A percentile compares a stretch with the other conserved stretches of the same genome.
These are phyloP conservation scores for Ischnus inquisitorius DNA, from an alignment of 2,888 invertebrate species.

Conservation along the genomic window DNA sequence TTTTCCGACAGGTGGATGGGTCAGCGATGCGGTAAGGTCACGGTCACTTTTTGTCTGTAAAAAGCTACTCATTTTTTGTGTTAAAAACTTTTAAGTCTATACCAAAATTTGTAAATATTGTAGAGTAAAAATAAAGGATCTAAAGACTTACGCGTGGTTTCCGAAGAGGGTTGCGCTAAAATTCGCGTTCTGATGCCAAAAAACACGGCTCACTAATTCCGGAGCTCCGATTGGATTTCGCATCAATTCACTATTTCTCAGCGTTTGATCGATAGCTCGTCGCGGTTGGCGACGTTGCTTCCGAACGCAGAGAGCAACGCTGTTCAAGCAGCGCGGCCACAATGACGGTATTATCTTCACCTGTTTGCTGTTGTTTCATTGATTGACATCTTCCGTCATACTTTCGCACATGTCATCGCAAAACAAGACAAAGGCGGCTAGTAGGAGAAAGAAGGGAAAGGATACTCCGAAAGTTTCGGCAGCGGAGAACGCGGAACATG, in stretches of 20 bases:
- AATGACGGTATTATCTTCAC: not conserved
- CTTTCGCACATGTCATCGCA: conserved; percentile 23
- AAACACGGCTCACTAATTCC: not conserved
- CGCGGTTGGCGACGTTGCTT: not conserved
- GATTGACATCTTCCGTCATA: not conserved
- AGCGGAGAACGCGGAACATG: not conserved
- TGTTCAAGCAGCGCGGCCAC: not conserved
- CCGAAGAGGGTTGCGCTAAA: too few species aligned
- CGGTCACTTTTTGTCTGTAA: not conserved
- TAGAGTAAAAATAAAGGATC: too few species aligned
- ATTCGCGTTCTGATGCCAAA: too few species aligned
- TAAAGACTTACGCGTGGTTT: too few species aligned
- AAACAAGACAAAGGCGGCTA: conserved; percentile 6
- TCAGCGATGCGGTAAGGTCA: too few species aligned
- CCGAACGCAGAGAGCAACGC: not conserved
- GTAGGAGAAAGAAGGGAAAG: conserved; percentile 17
- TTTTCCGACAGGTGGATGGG: not conserved
- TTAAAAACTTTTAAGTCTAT: too few species aligned
- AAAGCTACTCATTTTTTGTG: too few species aligned
- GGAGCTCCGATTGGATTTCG: not conserved
- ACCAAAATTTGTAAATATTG: too few species aligned
- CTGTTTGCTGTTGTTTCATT: not conserved
- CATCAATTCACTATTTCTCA: not conserved
- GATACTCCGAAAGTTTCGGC: not conserved
- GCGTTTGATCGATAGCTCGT: conserved; percentile 4